A percentile compares a stretch with the other conserved stretches of the same genome.
Conservation (phyloP, 2,888 invertebrate genomes). For the Apotomis turbidana region DNA sequence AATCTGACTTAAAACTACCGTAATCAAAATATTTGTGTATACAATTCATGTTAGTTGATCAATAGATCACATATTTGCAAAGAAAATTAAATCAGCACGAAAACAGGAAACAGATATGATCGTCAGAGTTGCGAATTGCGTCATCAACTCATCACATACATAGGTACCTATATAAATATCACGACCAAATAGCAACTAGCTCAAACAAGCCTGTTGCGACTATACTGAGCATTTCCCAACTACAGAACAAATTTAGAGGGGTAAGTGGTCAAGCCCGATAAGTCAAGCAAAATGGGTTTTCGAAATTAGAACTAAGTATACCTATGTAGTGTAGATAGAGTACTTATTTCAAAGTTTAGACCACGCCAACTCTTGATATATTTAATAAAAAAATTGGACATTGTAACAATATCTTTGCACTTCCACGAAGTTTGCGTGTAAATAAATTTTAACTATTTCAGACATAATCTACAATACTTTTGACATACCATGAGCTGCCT, state of each 20-base stretch:
- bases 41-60: too few relatives aligned
- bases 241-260: conserved; percentile 6
- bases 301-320: too few relatives aligned
- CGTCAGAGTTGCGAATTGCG: too few relatives aligned
- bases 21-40: too few relatives aligned
- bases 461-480: conserved; percentile 39
- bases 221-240: conserved; percentile 22
- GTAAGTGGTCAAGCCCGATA: too few relatives aligned
- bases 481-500: conserved; percentile 43
- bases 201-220: conserved; percentile 14
- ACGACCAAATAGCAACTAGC: neutral
- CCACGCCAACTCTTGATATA: neutral
- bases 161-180: too few relatives aligned
- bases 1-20: too few relatives aligned
- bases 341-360: too few relatives aligned
- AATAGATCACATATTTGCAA: conserved; percentile 1
- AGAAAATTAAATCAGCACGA: neutral
- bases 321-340: too few relatives aligned
- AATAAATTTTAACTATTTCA: conserved; percentile 16
- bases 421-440: conserved; percentile 20
- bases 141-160: too few relatives aligned
- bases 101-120: too few relatives aligned
- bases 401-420: conserved; percentile 8
- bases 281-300: too few relatives aligned
- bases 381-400: conserved; percentile 10